Evolutionary conservation across 1,140 invertebrate genomes (phyloP), one percentile per base, ranked within the genome.

Genomic region (Trichonephila clavata): DNA sequence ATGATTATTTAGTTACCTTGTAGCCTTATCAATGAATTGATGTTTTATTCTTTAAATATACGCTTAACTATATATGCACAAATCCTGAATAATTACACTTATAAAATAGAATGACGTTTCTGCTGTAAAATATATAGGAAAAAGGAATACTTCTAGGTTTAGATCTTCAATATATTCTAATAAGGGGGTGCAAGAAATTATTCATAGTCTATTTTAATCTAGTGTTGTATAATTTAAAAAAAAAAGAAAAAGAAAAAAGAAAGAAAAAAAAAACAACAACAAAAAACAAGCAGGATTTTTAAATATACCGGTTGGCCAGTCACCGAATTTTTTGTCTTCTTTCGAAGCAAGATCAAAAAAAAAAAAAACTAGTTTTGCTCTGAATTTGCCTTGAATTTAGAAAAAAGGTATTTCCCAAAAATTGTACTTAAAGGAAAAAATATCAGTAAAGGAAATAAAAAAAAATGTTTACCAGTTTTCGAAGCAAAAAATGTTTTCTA

Each of bases 21-120:
- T 59, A 84, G 81, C 50, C 21, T 84, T 24, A 14, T 18, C n/a
- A 84, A 77, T 77, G 71, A 50, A 83, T 57, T n/a, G 21, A 57
- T 57, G 81, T 16, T 57, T 84, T 84, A 84, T 84, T 84, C 43
- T 84, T 84, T 84, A 43, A 84, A 84, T 84, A 84, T 84, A 84
- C 81, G 27, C 21, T 24, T 16, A 84, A 20, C 81, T 84, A 84
- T 84, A 13, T 50, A 84, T 57, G 81, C 8, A 84, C 7, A 21
- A 84, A 84, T 14, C 57, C 14, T 84, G 43, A 57, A 14, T 39
- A 39, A 39, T 59, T 20, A 84, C 81, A 84, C 57, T 81, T 50
- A 81, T 32, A 27, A 81, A 43, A 81, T 6, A 84, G 21, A 24
- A 24, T 14, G 50, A 59, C 21, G 13, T n/a, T 27, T 84, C 24